Evolutionary conservation across 2,888 invertebrate genomes (phyloP), one percentile per base, ranked within the genome.

Genomic region (Agrotis exclamationis): DNA sequence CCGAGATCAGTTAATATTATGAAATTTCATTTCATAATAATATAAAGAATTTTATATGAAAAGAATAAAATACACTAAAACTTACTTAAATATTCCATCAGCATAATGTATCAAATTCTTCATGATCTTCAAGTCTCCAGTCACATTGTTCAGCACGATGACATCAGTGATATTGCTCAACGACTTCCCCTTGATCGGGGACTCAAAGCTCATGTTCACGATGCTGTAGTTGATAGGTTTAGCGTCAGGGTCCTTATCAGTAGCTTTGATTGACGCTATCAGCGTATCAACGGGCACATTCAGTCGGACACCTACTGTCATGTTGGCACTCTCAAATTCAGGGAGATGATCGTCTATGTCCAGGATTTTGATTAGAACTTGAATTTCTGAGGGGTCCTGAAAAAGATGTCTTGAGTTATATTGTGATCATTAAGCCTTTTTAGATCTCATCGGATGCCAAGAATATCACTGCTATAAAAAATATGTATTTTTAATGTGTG

Each of bases 291-390:
- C 96, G 1, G 98, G 97, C 0, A 98, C 97, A 88, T 98, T 98
- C 1, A 98, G 94, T 54, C 98, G 96, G 0, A 98, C 98, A 1
- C 98, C 98, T 9, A 98, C 93, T 0, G 98, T 97, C 74, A 97
- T 92, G 76, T 97, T 97, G 4, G 96, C 95, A 33, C 96, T 96
- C 51, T 95, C 95, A 75, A 98, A 98, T 79, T 96, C 93, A 0
- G 98, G 98, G 48, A 97, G 90, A 88, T 98, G 98, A 83, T 98
- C 98, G 84, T 98, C 98, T 22, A 98, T 96, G 80, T 98, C 98
- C 3, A 97, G 78, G 0, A 98, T 93, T 86, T 96, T 97, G 2
- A 98, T 94, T 0, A 97, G 87, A 0, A 98, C 94, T 88, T 97
- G 97, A 5, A 97, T 95, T 90, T 98, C 97, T 1, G 97, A 97